These are phyloP conservation scores for Erpornis zantholeuca DNA, from an alignment of 2,113 vertebrate species.

Conservation along the genomic window DNA sequence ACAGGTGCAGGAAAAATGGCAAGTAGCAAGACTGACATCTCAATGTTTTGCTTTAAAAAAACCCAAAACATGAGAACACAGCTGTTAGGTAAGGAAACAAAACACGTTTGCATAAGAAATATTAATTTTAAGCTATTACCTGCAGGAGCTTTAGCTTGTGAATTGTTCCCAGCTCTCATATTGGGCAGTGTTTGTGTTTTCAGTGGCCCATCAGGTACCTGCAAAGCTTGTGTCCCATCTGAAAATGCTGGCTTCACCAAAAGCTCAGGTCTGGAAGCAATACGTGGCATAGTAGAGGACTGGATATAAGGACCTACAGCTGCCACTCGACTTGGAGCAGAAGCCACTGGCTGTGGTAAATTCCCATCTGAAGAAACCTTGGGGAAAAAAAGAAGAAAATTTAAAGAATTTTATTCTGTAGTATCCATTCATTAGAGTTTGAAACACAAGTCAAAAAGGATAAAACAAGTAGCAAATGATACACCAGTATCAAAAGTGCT, in stretches of 20 bases:
- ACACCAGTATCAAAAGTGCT: background rate
- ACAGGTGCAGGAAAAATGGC: background rate
- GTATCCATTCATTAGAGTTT: background rate
- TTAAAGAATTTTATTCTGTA: background rate
- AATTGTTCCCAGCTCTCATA: conserved; percentile 66
- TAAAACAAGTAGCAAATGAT: background rate
- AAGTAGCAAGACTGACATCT: background rate
- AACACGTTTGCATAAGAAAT: background rate
- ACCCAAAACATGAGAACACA: background rate
- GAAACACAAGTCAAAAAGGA: background rate
- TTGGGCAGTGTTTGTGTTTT: conserved; percentile 79
- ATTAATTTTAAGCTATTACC: background rate
- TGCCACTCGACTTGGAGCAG: conserved; percentile 86
- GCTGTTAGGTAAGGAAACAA: background rate
- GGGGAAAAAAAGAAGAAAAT: background rate
- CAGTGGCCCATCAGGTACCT: conserved; percentile 74
- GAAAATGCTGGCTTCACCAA: conserved; percentile 88
- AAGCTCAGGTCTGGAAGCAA: conserved; percentile 83
- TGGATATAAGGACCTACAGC: conserved; percentile 97
- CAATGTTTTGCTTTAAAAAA: background rate
- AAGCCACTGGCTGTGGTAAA: conserved; percentile 75
- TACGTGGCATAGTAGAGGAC: conserved; percentile 93
- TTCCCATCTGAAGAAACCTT: conserved; percentile 82
- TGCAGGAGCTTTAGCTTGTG: conserved; percentile 66
- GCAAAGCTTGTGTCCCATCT: conserved; percentile 77